Percentiles rank a stretch among this genome's conserved stretches.
These are phyloP conservation scores for Artibeus lituratus DNA, from an alignment of 2,797 vertebrate genomes.

Conservation along the genomic window DNA sequence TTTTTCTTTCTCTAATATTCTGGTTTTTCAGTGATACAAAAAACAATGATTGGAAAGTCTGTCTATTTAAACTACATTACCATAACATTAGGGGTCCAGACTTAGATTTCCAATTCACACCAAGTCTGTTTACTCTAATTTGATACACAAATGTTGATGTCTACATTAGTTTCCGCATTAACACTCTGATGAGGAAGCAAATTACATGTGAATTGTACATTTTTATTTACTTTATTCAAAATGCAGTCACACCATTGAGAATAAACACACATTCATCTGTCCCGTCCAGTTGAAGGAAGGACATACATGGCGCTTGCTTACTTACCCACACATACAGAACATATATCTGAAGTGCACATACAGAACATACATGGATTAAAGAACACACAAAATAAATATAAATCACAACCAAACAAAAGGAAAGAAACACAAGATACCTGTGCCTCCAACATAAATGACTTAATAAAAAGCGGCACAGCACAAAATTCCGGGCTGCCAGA, in stretches of 20 bases:
- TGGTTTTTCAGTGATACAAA: not conserved
- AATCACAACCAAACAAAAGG: not conserved
- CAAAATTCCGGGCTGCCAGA: not conserved
- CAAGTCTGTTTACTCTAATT: not conserved
- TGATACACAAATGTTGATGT: not conserved
- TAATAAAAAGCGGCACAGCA: not conserved
- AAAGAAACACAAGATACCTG: not conserved
- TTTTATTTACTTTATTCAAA: conserved; percentile 33
- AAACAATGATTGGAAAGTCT: not conserved
- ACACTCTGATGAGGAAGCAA: not conserved
- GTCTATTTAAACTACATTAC: not conserved
- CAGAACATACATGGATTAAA: not conserved
- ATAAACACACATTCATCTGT: not conserved
- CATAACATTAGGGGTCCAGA: not conserved
- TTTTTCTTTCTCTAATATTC: not conserved
- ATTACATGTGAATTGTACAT: not conserved
- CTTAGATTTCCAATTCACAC: not conserved
- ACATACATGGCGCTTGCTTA: not conserved
- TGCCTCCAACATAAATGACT: not conserved
- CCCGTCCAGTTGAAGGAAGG: not conserved
- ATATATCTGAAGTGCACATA: not conserved
- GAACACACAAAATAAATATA: not conserved
- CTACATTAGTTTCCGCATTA: not conserved
- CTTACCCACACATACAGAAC: not conserved
- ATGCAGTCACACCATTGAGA: not conserved